Evolutionary conservation across 2,888 invertebrate genomes (phyloP), one percentile per base, ranked within the genome.

Genomic region (Germaria angustata): DNA sequence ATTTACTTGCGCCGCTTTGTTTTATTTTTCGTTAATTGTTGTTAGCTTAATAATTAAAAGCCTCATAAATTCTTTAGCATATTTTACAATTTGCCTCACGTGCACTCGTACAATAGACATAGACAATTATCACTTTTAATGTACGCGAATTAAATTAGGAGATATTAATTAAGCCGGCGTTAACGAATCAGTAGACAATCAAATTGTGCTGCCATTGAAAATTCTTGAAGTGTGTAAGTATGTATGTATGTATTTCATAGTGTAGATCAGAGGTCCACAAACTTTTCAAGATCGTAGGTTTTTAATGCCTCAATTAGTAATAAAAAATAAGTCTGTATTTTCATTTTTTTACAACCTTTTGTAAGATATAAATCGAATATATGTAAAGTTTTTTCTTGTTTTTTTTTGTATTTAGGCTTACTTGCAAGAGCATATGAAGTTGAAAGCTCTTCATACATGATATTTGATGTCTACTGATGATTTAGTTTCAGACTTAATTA

Each of bases 121-220:
- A 53, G 34, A 53, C 39, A 68, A 68, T 66, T 76, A 76, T 15
- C 68, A 68, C 32, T 32, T 28, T 1, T n/a, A 59, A 68, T 51
- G 41, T 68, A 20, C n/a, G n/a, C n/a, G n/a, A 77, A 77, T 68
- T 68, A 59, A 61, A 68, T 76, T 66, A 76, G 20, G 3, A 49
- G 22, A 41, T 28, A 32, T 13, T 51, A 36, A 49, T 68, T 59
- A 39, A 76, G 15, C 57, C 59, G 57, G 49, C 49, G 66, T 68
- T 59, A 76, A 49, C 20, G 59, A 41, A 59, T 9, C 20, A 41
- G 41, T 2, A 44, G 9, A n/a, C 4, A 2, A n/a, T n/a, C n/a
- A 5, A 39, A 39, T n/a, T n/a, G 36, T 13, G 36, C 13, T 13
- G 13, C 36, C 36, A 36, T 36, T n/a, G n/a, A n/a, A 39, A 39